Evolutionary conservation across 2,113 vertebrate genomes (phyloP), one percentile per base, ranked within the genome.

Genomic region (Bubo scandiacus): DNA sequence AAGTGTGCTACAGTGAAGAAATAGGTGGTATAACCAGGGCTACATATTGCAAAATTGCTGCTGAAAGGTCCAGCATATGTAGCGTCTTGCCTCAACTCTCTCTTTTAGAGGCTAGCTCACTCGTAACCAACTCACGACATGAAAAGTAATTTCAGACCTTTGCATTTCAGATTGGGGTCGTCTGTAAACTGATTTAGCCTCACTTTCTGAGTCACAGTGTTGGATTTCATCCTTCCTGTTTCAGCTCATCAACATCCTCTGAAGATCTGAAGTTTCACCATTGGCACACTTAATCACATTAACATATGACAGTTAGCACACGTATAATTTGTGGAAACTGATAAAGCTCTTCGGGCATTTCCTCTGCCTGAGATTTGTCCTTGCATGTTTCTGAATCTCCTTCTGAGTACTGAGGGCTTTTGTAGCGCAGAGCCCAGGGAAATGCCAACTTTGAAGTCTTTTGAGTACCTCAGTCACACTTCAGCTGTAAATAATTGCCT

Each of bases 391-490:
- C 26, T 40, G 52, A 94, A 84, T 70, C 55, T 86, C 12, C 7
- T 68, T 90, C 36, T 36, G 32, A 16, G 11, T 45, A 63, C 42
- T 81, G 38, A 81, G 20, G 20, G 16, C 4, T 81, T 91, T 73
- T 42, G 34, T 59, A 92, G 16, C 32, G 19, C 36, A 59, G 61
- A 81, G 43, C 38, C 38, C 51, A 81, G 67, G 55, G 72, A 96
- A 89, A 14, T 9, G 81, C 10, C 27, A 84, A 30, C 73, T 95
- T 94, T 91, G 93, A 89, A 94, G 61, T 89, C 72, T 75, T 90
- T 38, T 21, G 34, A 71, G 68, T 55, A 84, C 57, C 57, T 67
- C 72, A 51, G 59, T 81, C 68, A 79, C 81, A 67, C 42, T 91
- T 84, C 63, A 67, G 47, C 36, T 79, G n/a, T 75, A 87, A 81